Evolutionary conservation across 2,888 invertebrate species (phyloP).

Genomic region (Chalcis sispes): DNA sequence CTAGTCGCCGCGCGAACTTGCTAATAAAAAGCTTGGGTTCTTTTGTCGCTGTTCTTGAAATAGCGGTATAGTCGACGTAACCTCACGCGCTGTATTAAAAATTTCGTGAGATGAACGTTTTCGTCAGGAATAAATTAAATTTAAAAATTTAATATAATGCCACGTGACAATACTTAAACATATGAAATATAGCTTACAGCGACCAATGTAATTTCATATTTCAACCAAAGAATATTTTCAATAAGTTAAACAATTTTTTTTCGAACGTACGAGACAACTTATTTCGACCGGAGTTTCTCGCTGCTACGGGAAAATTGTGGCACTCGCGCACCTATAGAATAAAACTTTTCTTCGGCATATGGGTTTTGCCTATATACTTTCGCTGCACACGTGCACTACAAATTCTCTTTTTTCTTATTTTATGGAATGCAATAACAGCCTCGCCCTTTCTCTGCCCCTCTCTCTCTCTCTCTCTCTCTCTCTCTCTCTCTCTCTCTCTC

Average conservation of each 20-base stretch:
- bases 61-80: no score
- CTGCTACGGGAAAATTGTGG: no score
- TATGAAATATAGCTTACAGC: neutral
- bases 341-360: constrained; percentile 38
- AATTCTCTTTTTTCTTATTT: constrained; percentile 20
- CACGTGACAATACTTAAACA: neutral
- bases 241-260: constrained; percentile 45
- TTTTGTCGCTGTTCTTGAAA: no score
- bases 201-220: neutral
- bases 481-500: no score
- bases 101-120: no score
- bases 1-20: no score
- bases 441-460: neutral
- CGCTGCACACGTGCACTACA: neutral
- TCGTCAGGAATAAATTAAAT: neutral
- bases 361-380: neutral
- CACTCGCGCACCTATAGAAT: no score
- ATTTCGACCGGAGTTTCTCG: constrained; percentile 21
- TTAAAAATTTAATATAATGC: neutral
- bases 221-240: constrained; percentile 24
- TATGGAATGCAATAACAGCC: constrained; percentile 58
- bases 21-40: no score
- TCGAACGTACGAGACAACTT: neutral
- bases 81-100: no score
- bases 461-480: neutral